phyloP scores from a whole-genome alignment of 2,888 invertebrate genomes.

The Pyrgus malvae region DNA sequence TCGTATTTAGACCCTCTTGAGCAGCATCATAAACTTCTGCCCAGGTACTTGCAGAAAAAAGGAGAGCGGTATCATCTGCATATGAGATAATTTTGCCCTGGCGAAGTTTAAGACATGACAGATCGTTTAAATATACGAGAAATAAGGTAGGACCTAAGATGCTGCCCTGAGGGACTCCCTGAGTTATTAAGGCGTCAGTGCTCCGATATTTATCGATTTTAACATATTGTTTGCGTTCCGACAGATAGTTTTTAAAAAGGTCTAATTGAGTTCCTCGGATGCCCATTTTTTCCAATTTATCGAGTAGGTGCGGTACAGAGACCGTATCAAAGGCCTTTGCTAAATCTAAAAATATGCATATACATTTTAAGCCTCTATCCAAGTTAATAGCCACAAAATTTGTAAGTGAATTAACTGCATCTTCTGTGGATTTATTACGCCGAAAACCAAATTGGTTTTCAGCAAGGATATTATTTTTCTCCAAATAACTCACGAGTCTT shows the following conservation, averaged over 20 bases:
- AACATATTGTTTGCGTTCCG: background rate
- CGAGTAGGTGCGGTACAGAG: background rate
- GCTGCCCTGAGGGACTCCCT: background rate
- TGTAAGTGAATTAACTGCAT: background rate
- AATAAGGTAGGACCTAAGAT: background rate
- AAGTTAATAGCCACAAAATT: background rate
- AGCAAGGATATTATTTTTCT: background rate
- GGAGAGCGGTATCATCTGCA: background rate
- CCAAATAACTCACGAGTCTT: background rate
- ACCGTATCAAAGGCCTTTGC: background rate
- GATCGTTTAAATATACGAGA: background rate
- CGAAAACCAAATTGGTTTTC: background rate
- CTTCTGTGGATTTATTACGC: background rate
- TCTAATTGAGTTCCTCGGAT: background rate
- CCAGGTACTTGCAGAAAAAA: background rate
- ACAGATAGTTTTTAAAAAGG: background rate
- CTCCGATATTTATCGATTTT: background rate
- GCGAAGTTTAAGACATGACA: background rate
- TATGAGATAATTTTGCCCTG: background rate
- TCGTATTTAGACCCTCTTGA: too few relatives aligned
- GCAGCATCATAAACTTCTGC: background rate
- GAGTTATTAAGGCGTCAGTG: background rate
- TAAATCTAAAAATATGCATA: background rate
- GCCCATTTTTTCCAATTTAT: background rate
- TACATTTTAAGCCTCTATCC: background rate